These are phyloP conservation scores for Lagria hirta DNA, from an alignment of 2,888 invertebrate species.

Conservation along the genomic window DNA sequence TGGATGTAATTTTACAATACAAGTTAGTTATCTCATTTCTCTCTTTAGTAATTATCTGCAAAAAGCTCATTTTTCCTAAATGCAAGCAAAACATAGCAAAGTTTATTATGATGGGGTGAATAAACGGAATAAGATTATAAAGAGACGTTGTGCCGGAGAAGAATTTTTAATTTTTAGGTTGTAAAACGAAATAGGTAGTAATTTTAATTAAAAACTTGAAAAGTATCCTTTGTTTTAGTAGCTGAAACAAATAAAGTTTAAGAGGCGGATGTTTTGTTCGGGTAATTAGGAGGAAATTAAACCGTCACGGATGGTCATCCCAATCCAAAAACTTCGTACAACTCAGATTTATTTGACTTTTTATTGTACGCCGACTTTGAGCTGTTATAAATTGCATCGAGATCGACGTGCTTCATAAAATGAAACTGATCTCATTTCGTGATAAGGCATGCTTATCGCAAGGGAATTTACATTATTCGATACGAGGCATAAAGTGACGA, in stretches of 20 bases:
- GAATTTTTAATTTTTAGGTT: conserved; percentile 53
- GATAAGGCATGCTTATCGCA: conserved; percentile 20
- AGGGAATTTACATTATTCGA: no score
- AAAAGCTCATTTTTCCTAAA: conserved; percentile 27
- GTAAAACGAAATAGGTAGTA: conserved; percentile 54
- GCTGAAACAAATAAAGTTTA: conserved; percentile 51
- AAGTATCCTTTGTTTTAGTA: conserved; percentile 54
- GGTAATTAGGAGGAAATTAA: conserved; percentile 54
- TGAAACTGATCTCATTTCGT: conserved; percentile 28
- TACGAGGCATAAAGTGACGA: no score
- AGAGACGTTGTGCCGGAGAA: conserved; percentile 35
- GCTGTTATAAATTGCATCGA: conserved; percentile 44
- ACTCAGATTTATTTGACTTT: conserved; percentile 45
- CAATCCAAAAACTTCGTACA: conserved; percentile 45
- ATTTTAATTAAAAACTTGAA: conserved; percentile 55
- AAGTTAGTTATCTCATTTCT: no score
- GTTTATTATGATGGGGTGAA: conserved; percentile 44
- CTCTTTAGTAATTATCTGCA: no score
- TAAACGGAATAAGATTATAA: conserved; percentile 43
- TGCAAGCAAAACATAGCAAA: conserved; percentile 43
- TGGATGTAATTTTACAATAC: no score
- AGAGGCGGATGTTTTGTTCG: conserved; percentile 50
- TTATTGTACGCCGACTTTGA: conserved; percentile 37
- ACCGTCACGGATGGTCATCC: conserved; percentile 47
- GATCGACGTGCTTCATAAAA: conserved; percentile 47